Base-by-base conservation (phyloP, 1,140 invertebrate species). In the Liolophura sinensis region DNA sequence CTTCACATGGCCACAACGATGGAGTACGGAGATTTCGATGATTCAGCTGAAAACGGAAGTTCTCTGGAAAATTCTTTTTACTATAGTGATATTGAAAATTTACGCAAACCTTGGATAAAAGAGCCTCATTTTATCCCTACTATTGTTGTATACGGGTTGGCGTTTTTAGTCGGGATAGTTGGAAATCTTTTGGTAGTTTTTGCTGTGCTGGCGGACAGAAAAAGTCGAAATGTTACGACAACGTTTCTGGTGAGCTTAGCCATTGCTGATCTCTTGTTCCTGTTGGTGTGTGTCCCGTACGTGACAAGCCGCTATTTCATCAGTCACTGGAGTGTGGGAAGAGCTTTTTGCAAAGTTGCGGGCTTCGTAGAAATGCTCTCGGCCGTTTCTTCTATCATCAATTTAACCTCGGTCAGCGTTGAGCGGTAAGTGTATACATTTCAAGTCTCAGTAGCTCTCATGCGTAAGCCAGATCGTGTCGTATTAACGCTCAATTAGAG, bases 161-260 rank as follows among this genome's bases (percentile, higher is more conserved):
- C 93, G 0, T 94, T 95, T 76, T 64, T 91, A 0, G 84, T 91
- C 16, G 93, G 93, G 4, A 86, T 95, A 22, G 81, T 93, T 20
- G 95, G 95, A 0, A 97, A 97, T 81, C 87, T 89, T 9, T 84
- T 97, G 20, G 95, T 98, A 1, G 92, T 94, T 73, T 87, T 92
- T 18, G 94, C 94, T 0, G 92, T 98, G 9, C 91, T 92, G 65
- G 86, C 91, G 48, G 94, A 95, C 78, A 89, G 90, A 46, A 88
- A 89, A 1, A 93, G 96, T 90, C 86, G 92, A 52, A 95, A 92
- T 80, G 92, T 95, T 7, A 97, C 94, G 0, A 96, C 96, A 82
- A 93, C 93, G 77, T 95, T 96, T 82, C 93, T 97, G 72, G 92
- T 95, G 15, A 97, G 96, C 80, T 85, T 97, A 71, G 95, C 95